phyloP scores from a whole-genome alignment of 2,888 invertebrate genomes.

The Dynastes grantii region DNA sequence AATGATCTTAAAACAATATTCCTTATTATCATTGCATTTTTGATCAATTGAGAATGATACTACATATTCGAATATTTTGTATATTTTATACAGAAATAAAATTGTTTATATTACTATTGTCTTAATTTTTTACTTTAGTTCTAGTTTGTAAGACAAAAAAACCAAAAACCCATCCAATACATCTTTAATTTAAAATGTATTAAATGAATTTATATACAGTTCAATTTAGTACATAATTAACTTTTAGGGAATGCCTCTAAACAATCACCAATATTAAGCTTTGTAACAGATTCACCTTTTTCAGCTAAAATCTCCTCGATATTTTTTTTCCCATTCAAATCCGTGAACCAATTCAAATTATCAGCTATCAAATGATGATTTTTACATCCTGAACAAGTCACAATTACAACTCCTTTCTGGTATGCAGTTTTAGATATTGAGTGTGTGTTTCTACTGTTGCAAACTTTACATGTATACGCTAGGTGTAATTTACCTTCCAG shows the following conservation, averaged over 20 bases:
- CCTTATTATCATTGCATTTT: slow-evolving; percentile 18
- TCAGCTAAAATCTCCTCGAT: slow-evolving; percentile 92
- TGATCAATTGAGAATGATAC: slow-evolving; percentile 13
- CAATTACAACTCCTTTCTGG: slow-evolving; percentile 91
- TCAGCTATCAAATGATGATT: slow-evolving; percentile 97
- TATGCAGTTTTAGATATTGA: slow-evolving; percentile 90
- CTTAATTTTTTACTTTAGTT: slow-evolving; percentile 11
- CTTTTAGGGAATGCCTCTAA: slow-evolving; percentile 41
- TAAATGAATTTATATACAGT: not conserved
- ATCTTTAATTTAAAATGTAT: not conserved
- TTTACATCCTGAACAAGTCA: slow-evolving; percentile 88
- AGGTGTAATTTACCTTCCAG: slow-evolving; percentile 78
- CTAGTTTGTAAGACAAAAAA: too few relatives aligned
- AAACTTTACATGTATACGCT: slow-evolving; percentile 92
- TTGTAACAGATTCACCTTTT: slow-evolving; percentile 87
- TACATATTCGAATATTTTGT: slow-evolving; percentile 37
- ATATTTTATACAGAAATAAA: slow-evolving; percentile 47
- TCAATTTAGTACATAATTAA: not conserved
- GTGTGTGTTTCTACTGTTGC: slow-evolving; percentile 83
- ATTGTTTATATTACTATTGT: slow-evolving; percentile 29
- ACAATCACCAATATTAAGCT: slow-evolving; percentile 17
- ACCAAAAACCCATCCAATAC: not conserved
- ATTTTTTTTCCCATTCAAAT: slow-evolving; percentile 84
- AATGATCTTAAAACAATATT: slow-evolving; percentile 15
- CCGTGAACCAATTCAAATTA: slow-evolving; percentile 95